These are phyloP conservation scores for Meliscaeva auricollis DNA, from an alignment of 2,888 invertebrate species.

Conservation along the genomic window DNA sequence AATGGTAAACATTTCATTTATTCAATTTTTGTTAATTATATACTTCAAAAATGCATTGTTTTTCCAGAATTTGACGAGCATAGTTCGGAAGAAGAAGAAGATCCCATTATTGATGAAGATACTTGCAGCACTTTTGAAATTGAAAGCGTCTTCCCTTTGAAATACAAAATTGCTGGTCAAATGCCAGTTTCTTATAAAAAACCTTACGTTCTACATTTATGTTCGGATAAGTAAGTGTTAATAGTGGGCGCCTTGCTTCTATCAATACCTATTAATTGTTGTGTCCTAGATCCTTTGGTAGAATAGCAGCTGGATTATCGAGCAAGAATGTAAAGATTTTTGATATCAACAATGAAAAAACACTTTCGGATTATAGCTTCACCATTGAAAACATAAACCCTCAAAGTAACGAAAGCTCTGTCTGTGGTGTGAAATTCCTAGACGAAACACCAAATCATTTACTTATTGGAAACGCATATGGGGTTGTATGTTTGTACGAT, in stretches of 20 bases:
- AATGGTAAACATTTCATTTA: constrained; percentile 30
- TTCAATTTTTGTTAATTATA: neutral
- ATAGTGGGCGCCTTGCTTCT: too few species aligned
- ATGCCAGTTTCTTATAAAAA: constrained; percentile 85
- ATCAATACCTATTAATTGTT: neutral
- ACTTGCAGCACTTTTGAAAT: constrained; percentile 80
- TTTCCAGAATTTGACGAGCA: constrained; percentile 33
- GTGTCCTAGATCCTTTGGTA: constrained; percentile 80
- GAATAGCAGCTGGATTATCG: constrained; percentile 85
- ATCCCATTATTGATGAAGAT: constrained; percentile 80
- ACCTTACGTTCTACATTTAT: constrained; percentile 87
- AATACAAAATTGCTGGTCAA: constrained; percentile 83
- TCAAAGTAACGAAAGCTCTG: constrained; percentile 22
- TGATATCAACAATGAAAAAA: constrained; percentile 83
- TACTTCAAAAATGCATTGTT: neutral
- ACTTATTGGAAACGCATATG: constrained; percentile 80
- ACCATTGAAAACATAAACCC: too few species aligned
- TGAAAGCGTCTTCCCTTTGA: constrained; percentile 78
- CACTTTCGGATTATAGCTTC: too few species aligned
- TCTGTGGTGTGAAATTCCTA: constrained; percentile 81
- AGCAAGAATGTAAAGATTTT: constrained; percentile 85
- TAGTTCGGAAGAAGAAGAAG: constrained; percentile 78
- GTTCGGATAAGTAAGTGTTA: constrained; percentile 85
- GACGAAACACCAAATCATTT: constrained; percentile 79
- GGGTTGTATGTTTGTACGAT: constrained; percentile 81